Evolutionary conservation across 2,888 invertebrate genomes (phyloP).

Genomic region (Caenorhabditis becei): DNA sequence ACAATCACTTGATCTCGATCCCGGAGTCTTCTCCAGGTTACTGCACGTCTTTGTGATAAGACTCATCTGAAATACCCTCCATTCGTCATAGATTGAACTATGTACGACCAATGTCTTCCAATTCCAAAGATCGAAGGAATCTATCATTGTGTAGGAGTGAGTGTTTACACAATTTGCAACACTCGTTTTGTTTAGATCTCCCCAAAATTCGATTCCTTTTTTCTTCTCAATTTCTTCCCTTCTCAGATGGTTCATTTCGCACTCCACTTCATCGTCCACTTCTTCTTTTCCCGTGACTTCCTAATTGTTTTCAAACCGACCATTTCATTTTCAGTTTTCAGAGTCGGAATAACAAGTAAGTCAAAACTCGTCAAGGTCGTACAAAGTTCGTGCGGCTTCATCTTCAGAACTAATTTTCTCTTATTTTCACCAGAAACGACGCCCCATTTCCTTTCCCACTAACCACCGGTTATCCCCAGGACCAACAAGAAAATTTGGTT

Average conservation of each 20-base stretch:
- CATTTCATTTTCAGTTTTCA: not conserved
- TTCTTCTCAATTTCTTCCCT: not conserved
- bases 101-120: not conserved
- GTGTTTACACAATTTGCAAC: not conserved
- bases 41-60: too few relatives aligned
- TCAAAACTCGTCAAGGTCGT: slow-evolving; percentile 2
- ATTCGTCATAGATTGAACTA: too few relatives aligned
- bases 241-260: not conserved
- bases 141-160: not conserved
- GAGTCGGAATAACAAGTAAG: not conserved
- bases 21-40: too few relatives aligned
- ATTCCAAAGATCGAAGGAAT: not conserved
- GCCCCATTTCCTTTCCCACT: slow-evolving; percentile 13
- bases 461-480: slow-evolving; percentile 11
- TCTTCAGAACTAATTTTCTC: slow-evolving; percentile 5
- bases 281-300: not conserved
- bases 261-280: not conserved
- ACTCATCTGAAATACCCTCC: too few relatives aligned
- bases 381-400: not conserved
- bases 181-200: not conserved
- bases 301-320: slow-evolving; percentile 1
- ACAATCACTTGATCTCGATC: too few relatives aligned
- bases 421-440: not conserved
- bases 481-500: not conserved
- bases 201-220: not conserved